phyloP scores from a whole-genome alignment of 2,113 vertebrate species.

The Gracilinanus agilis region DNA sequence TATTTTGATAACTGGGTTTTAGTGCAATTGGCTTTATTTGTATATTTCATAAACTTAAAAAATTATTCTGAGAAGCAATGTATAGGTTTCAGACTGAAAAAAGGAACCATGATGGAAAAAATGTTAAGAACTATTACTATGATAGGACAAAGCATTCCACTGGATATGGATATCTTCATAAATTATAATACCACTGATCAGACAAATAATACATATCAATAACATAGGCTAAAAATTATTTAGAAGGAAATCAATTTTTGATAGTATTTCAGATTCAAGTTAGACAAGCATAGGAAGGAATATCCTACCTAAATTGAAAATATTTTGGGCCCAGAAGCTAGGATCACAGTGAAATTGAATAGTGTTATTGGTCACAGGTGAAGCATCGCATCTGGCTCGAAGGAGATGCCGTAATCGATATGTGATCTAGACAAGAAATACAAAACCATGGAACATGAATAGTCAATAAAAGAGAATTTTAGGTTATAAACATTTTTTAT shows the following conservation, averaged over 20 bases:
- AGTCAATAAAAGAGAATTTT: neutral
- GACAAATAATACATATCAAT: neutral
- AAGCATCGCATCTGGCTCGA: conserved; percentile 88
- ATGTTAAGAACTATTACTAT: neutral
- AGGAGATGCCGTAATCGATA: conserved; percentile 88
- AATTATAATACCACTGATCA: neutral
- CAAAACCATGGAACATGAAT: conserved; percentile 29
- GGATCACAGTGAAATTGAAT: conserved; percentile 92
- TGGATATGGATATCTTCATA: neutral
- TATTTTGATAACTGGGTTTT: neutral
- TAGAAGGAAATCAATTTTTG: conserved; percentile 16
- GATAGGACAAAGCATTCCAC: neutral
- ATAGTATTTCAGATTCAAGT: neutral
- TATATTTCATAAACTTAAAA: neutral
- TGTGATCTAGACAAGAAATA: conserved; percentile 83
- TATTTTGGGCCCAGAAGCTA: conserved; percentile 91
- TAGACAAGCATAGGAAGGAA: conserved; percentile 3
- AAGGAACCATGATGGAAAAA: neutral
- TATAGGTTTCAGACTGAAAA: neutral
- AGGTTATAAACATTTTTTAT: neutral
- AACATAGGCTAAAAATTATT: conserved; percentile 41
- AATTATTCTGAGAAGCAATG: neutral
- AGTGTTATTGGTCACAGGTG: conserved; percentile 86
- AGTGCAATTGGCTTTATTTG: neutral
- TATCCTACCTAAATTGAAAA: conserved; percentile 90